Evolutionary conservation across 2,888 invertebrate genomes (phyloP), one percentile per base, ranked within the genome.

Genomic region (Lasioglossum morio): DNA sequence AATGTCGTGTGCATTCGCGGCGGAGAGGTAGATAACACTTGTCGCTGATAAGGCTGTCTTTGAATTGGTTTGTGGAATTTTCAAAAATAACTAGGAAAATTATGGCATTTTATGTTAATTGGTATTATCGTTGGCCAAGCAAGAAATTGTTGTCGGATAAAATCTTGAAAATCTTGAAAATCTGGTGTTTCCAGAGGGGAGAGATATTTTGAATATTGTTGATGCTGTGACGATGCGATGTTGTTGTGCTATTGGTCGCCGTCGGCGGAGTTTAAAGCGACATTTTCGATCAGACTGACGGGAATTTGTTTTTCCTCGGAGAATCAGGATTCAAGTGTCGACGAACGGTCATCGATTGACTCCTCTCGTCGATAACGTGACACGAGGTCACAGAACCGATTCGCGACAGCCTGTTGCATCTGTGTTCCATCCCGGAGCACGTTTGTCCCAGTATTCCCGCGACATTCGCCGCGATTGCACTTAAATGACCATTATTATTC

Each of bases 301-400:
- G 60, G 60, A 60, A 60, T 60, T 60, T 84, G 79, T 85, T 79
- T 80, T 37, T 53, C 43, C 37, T 69, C 27, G 43, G 30, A 70
- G 73, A 69, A 37, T 69, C 77, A 23, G 2, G 46, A 77, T 69
- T 76, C 48, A 43, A 78, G 60, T 43, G 14, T n/a, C 37, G 46
- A n/a, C 48, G 73, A 34, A 70, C 84, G 79, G 79, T 84, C 79
- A 84, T 82, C 84, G 87, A 81, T 87, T 87, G 82, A 87, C 84
- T 82, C 79, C 79, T 57, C 79, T 77, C 80, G 82, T 76, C 87
- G 86, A 86, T 86, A 88, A 81, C 85, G 69, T 37, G 85, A 27
- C 14, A 82, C 74, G 86, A 86, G 88, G 88, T 86, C 88, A 84
- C 76, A 79, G 79, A 81, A 84, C 84, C 66, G 79, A 63, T 70